These are phyloP conservation scores for Bugula neritina DNA, from an alignment of 2,888 invertebrate species.

Conservation along the genomic window DNA sequence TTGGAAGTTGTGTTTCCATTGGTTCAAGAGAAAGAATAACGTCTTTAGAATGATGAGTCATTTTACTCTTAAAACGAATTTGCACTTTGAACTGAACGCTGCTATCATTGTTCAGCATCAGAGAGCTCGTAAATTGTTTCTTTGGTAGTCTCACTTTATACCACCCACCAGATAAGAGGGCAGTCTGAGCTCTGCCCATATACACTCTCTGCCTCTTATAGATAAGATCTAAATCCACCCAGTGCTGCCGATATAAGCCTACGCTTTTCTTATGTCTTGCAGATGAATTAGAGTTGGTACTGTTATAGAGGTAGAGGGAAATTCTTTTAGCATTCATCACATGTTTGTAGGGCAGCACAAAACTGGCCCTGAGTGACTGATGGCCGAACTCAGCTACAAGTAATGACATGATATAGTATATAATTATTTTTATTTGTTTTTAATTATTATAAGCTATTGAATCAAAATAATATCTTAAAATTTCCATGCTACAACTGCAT, in stretches of 20 bases:
- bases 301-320: not conserved
- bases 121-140: not conserved
- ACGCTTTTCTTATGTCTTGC: not conserved
- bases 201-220: not conserved
- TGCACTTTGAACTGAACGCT: not conserved
- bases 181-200: not conserved
- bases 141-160: slow-evolving; percentile 1
- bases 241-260: not conserved
- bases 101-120: not conserved
- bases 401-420: no score
- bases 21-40: not conserved
- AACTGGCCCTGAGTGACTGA: not conserved
- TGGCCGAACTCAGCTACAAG: no score
- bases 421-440: no score
- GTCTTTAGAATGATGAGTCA: not conserved
- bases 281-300: not conserved
- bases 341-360: not conserved
- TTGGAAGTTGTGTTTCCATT: not conserved
- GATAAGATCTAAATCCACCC: not conserved
- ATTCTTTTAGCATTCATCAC: not conserved
- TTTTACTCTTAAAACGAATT: not conserved
- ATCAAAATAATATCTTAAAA: no score
- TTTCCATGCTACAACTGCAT: no score
- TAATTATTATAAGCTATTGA: no score
- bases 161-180: not conserved